Percentiles rank a stretch among this genome's conserved stretches.
Evolutionary conservation across 2,888 invertebrate genomes (phyloP).

Genomic region (Pseudanteris insignis): DNA sequence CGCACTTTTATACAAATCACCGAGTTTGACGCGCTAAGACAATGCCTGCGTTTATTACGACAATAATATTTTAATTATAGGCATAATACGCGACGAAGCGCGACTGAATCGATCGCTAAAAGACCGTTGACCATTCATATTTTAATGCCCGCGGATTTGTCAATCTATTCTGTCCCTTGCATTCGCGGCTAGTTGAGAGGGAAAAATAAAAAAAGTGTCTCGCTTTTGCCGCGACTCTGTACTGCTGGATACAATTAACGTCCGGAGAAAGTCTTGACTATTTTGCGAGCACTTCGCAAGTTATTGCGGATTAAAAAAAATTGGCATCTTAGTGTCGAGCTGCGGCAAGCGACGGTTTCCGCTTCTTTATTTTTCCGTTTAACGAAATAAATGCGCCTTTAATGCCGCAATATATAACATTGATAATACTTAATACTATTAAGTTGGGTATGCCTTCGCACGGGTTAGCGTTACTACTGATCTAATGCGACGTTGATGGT

Average conservation of each 20-base stretch:
- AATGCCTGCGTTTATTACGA: conserved; percentile 58
- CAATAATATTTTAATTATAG: conserved; percentile 60
- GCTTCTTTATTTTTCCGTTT: neutral
- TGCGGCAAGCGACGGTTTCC: conserved; percentile 1
- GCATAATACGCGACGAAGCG: conserved; percentile 57
- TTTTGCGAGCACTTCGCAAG: conserved; percentile 17
- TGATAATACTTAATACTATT: neutral
- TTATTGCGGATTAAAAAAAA: conserved; percentile 20
- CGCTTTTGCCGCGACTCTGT: conserved; percentile 16
- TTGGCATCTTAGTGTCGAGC: conserved; percentile 4
- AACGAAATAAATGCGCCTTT: neutral
- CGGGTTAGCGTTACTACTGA: too few species aligned
- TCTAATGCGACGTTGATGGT: too few species aligned
- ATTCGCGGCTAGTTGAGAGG: too few species aligned
- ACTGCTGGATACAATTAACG: conserved; percentile 17
- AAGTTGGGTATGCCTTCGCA: too few species aligned
- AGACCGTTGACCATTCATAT: conserved; percentile 23
- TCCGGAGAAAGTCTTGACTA: conserved; percentile 28
- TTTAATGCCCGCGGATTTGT: conserved; percentile 21
- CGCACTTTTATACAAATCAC: conserved; percentile 59
- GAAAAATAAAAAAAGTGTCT: conserved; percentile 11
- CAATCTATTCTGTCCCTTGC: conserved; percentile 11
- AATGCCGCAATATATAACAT: neutral
- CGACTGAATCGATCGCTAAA: conserved; percentile 30
- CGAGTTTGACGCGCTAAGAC: conserved; percentile 52